Evolutionary conservation across 2,888 invertebrate species (phyloP), one percentile per base, ranked within the genome.

Genomic region (Diaprepes abbreviatus): DNA sequence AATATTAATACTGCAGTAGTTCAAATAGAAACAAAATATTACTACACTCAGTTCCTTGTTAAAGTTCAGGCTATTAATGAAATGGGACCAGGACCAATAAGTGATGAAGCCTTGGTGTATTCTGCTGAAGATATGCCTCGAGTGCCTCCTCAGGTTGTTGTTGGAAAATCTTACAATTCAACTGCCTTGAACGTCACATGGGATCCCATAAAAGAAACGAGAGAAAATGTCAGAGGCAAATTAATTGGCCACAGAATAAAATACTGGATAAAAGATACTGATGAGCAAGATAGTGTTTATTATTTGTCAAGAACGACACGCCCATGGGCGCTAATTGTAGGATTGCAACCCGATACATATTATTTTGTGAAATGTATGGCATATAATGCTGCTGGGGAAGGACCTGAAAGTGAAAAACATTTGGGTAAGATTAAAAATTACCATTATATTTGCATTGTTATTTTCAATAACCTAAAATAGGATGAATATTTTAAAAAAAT

Each of bases 281-380:
- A 89, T 60, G 93, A 94, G 81, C 92, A 94, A 79, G 91, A 93
- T 79, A 87, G 91, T 64, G 91, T 94, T 43, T 95, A 94, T 82
- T 95, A 92, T 82, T 85, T 97, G 63, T 96, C 95, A 7, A 89
- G 96, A 71, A 92, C 92, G 1, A 93, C 92, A 1, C 88, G 91
- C 58, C 91, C 93, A 60, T 93, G 93, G 91, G 95, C 97, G 0
- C 86, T 96, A 1, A 94, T 98, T 79, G 96, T 98, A 9, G 98
- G 97, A 75, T 86, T 98, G 54, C 91, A 94, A 78, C 95, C 97
- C 0, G 93, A 97, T 82, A 96, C 94, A 0, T 94, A 96, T 81
- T 98, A 98, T 85, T 92, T 88, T 79, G 95, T 98, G 0, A 95
- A 96, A 87, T 85, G 95, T 1, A 97, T 97, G 95, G 97, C 95